These are phyloP conservation scores for Olivierus martensii DNA, from an alignment of 1,140 invertebrate species.

Conservation along the genomic window DNA sequence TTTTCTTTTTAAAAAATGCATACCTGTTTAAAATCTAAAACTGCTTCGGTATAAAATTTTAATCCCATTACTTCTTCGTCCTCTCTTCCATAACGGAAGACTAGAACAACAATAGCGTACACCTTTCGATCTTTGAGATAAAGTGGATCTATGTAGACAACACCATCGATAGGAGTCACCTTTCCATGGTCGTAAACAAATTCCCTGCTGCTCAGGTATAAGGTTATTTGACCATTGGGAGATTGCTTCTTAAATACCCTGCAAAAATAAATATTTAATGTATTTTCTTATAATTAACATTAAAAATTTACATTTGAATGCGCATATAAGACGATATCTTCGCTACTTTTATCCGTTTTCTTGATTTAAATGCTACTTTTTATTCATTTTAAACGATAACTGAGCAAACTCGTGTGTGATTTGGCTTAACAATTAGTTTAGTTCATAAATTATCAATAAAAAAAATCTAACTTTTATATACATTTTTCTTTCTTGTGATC, in stretches of 20 bases:
- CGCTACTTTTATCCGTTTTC: too few relatives aligned
- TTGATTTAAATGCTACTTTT: too few relatives aligned
- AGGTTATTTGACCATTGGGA: conserved; percentile 61
- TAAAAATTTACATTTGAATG: too few relatives aligned
- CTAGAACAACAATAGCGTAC: conserved; percentile 67
- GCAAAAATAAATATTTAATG: too few relatives aligned
- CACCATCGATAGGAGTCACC: conserved; percentile 49
- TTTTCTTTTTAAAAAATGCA: not conserved
- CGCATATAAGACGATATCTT: too few relatives aligned
- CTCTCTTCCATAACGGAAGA: conserved; percentile 75
- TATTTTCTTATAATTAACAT: too few relatives aligned
- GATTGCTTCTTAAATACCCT: conserved; percentile 83
- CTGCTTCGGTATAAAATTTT: conserved; percentile 43
- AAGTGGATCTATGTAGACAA: conserved; percentile 59
- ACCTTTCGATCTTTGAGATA: conserved; percentile 56
- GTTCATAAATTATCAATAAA: too few relatives aligned
- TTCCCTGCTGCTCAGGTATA: conserved; percentile 64
- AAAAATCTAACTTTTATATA: too few relatives aligned
- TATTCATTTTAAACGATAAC: too few relatives aligned
- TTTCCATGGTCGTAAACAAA: conserved; percentile 41
- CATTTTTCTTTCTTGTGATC: too few relatives aligned
- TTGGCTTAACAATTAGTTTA: too few relatives aligned
- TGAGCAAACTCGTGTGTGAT: too few relatives aligned
- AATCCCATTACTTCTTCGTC: conserved; percentile 86
- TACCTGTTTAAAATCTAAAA: conserved; percentile 19